A percentile compares a stretch with the other conserved stretches of the same genome.
These are phyloP conservation scores for Lithobates pipiens DNA, from an alignment of 2,797 vertebrate genomes.

Conservation along the genomic window DNA sequence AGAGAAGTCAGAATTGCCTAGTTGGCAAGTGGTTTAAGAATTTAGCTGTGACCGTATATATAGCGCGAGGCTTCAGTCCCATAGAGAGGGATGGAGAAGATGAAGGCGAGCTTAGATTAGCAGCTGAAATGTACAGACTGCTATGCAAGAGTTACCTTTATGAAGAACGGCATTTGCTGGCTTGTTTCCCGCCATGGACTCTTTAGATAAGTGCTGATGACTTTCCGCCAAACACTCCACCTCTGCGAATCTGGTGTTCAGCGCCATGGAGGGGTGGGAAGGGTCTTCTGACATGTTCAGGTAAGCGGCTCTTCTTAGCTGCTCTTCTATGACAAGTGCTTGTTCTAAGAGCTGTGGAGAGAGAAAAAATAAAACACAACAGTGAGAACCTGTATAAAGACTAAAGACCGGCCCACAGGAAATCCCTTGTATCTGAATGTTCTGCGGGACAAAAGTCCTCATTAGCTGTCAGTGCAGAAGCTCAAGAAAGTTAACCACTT, in stretches of 20 bases:
- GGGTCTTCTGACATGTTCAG: conserved; percentile 98
- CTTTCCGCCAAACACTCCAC: conserved; percentile 97
- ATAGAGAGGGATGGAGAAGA: too few species aligned
- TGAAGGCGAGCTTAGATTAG: too few species aligned
- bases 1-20: too few species aligned
- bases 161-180: conserved; percentile 97
- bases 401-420: too few species aligned
- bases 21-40: not conserved
- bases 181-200: conserved; percentile 98
- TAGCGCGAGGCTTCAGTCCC: too few species aligned
- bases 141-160: conserved; percentile 83
- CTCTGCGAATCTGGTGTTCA: conserved; percentile 97
- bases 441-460: too few species aligned
- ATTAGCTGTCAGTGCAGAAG: too few species aligned
- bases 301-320: conserved; percentile 93
- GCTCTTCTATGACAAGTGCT: conserved; percentile 95
- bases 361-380: not conserved
- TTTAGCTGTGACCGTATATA: too few species aligned
- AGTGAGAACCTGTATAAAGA: too few species aligned
- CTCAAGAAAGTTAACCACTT: too few species aligned
- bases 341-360: conserved; percentile 89
- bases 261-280: conserved; percentile 96
- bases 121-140: too few species aligned
- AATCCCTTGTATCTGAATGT: too few species aligned
- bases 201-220: conserved; percentile 98